phyloP scores from a whole-genome alignment of 2,888 invertebrate species.

The Acanthosepion pharaonis region DNA sequence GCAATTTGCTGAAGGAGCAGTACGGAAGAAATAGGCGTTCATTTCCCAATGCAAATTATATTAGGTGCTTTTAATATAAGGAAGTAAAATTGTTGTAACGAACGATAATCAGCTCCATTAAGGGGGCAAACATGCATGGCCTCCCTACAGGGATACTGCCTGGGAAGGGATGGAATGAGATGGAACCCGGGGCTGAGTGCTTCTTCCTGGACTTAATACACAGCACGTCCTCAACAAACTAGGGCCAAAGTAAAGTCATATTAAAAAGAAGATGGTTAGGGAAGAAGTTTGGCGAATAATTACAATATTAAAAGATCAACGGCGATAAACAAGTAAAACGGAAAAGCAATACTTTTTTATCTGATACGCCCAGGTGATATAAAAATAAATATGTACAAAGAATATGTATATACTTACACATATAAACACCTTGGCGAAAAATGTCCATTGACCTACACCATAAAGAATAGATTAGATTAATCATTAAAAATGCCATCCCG shows the following conservation, averaged over 20 bases:
- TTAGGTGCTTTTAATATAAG: conserved; percentile 33
- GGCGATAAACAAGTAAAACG: background rate
- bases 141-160: conserved; percentile 33
- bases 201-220: background rate
- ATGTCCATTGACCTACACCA: no score
- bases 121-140: background rate
- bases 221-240: background rate
- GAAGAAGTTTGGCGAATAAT: background rate
- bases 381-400: no score
- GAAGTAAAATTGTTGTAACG: conserved; percentile 20
- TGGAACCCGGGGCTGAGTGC: background rate
- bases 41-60: conserved; percentile 11
- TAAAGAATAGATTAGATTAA: no score
- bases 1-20: background rate
- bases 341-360: no score
- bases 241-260: background rate
- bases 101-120: conserved; percentile 33
- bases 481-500: no score
- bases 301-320: background rate
- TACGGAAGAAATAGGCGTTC: background rate
- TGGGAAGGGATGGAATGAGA: background rate
- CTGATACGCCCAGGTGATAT: no score
- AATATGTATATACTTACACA: no score
- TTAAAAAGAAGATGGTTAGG: background rate
- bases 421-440: no score